A percentile compares a stretch with the other conserved stretches of the same genome.
phyloP scores from a whole-genome alignment of 2,888 invertebrate genomes.

The Drosophila phalerata region DNA sequence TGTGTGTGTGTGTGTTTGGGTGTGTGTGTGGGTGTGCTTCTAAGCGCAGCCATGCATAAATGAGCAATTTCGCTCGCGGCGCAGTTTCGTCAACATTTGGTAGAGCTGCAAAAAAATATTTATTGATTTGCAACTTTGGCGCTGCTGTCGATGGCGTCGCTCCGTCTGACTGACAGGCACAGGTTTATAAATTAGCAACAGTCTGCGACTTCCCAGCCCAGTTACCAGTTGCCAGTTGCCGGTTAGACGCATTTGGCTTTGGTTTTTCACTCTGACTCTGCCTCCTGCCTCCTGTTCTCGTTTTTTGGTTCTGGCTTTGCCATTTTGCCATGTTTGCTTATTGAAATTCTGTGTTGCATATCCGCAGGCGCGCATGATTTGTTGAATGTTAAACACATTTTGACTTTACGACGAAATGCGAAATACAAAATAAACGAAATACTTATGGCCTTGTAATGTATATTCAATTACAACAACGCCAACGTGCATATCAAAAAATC shows the following conservation, averaged over 20 bases:
- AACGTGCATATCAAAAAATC: slow-evolving; percentile 10
- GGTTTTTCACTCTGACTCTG: neutral
- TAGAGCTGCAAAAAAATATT: slow-evolving; percentile 61
- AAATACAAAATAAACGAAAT: slow-evolving; percentile 53
- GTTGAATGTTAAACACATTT: slow-evolving; percentile 71
- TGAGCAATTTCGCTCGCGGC: slow-evolving; percentile 76
- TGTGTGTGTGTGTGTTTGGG: slow-evolving; percentile 24
- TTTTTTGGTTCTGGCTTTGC: slow-evolving; percentile 21
- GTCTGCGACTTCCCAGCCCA: slow-evolving; percentile 42
- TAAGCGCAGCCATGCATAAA: slow-evolving; percentile 78
- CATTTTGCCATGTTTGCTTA: slow-evolving; percentile 70
- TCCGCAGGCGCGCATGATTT: slow-evolving; percentile 80
- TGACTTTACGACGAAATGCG: slow-evolving; percentile 35
- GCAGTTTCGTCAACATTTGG: slow-evolving; percentile 78
- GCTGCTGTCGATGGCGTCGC: slow-evolving; percentile 38
- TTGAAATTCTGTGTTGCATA: slow-evolving; percentile 81
- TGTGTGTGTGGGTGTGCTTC: slow-evolving; percentile 45
- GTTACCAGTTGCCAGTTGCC: neutral
- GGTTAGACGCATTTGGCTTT: slow-evolving; percentile 22
- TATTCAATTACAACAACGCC: slow-evolving; percentile 64
- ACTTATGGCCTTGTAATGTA: slow-evolving; percentile 72
- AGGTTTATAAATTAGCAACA: slow-evolving; percentile 78
- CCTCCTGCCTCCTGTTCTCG: slow-evolving; percentile 3
- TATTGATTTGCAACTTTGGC: slow-evolving; percentile 77
- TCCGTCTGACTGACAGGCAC: slow-evolving; percentile 52